phyloP scores from a whole-genome alignment of 2,888 invertebrate species.

The Xestia rhomboidea region DNA sequence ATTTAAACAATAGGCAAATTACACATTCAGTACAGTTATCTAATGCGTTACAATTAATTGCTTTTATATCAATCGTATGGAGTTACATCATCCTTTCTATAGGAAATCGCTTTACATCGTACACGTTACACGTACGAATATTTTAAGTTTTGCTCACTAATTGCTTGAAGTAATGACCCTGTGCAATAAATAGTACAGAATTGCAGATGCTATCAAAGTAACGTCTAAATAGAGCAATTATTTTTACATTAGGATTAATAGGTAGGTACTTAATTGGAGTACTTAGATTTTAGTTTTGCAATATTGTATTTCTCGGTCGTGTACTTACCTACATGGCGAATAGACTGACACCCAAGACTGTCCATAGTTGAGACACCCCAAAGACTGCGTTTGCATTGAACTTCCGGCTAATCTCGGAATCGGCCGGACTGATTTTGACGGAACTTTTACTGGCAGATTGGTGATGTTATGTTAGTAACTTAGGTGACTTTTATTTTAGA shows the following conservation, averaged over 20 bases:
- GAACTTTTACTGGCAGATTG: too few relatives aligned
- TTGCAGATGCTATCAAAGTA: constrained; percentile 25
- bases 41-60: constrained; percentile 77
- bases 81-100: constrained; percentile 67
- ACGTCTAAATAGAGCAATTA: constrained; percentile 49
- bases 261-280: not conserved
- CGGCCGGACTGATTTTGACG: too few relatives aligned
- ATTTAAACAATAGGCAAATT: constrained; percentile 73
- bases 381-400: not conserved
- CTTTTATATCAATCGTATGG: constrained; percentile 69
- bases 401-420: too few relatives aligned
- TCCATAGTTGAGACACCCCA: not conserved
- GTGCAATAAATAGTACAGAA: constrained; percentile 34
- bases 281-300: not conserved
- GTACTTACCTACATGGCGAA: too few relatives aligned
- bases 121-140: constrained; percentile 31
- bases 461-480: too few relatives aligned
- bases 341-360: not conserved
- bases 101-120: constrained; percentile 53
- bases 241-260: constrained; percentile 34
- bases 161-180: constrained; percentile 43
- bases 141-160: constrained; percentile 39
- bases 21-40: constrained; percentile 73
- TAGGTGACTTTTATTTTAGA: too few relatives aligned
- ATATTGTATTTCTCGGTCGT: not conserved